Evolutionary conservation across 1,140 invertebrate species (phyloP), one percentile per base, ranked within the genome.

Genomic region (Drosophila pseudoananassae): DNA sequence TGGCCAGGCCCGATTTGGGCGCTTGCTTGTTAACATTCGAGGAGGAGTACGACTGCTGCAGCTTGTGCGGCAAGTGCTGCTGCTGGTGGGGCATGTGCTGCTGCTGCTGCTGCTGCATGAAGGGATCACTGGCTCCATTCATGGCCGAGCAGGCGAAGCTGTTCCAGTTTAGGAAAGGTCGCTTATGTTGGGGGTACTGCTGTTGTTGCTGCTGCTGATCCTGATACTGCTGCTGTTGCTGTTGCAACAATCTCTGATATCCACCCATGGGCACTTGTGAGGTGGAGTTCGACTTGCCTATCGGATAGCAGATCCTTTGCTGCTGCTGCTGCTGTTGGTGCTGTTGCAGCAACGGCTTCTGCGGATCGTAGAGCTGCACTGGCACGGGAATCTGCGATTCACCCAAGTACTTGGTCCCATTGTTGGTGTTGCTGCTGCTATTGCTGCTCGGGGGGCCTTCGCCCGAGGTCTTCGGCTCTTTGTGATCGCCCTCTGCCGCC

Each of bases 221-320:
- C 29, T 87, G 83, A 0, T 56, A 69, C 0, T 59, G 76, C 0
- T 70, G 65, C 15, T 83, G 71, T 27, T 83, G 76, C 27, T 87
- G 83, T 7, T 77, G 75, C 75, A 76, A 64, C 64, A 74, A 55
- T 56, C 78, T 57, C 51, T 78, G 74, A 49, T 90, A 90, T 47
- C 81, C 70, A 40, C 63, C 78, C 78, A 83, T 72, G 49, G 85
- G 88, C 58, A 91, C 59, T 64, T 91, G 90, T 23, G 87, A 91
- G 25, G 90, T 90, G 14, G 87, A 90, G 54, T 87, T 90, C 9
- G 90, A 91, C 59, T 91, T 91, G 46, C 87, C 81, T 43, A 91
- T 90, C 64, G 90, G 82, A 64, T 81, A 76, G 53, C 69, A 64
- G 40, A 63, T 75, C 46, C 78, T 75, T 55, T 82, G 43, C 40